Conservation (phyloP, 2,797 vertebrate species). For the Notoglanidium macrostoma region DNA sequence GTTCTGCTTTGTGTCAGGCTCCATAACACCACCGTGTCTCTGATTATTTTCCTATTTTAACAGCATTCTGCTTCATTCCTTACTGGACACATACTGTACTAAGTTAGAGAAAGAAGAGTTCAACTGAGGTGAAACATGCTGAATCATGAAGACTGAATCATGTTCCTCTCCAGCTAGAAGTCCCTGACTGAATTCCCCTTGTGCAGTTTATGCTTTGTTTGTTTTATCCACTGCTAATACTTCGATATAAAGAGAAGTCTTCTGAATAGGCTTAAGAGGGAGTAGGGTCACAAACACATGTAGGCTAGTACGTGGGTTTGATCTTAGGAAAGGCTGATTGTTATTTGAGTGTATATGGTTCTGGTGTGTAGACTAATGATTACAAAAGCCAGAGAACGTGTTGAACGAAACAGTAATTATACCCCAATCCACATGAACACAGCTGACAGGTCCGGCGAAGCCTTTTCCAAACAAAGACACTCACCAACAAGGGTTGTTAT, state of each 20-base stretch:
- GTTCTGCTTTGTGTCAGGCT: background rate
- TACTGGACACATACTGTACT: background rate
- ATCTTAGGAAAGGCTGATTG: slow-evolving; percentile 10
- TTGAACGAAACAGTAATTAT: slow-evolving; percentile 39
- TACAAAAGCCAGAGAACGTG: slow-evolving; percentile 30
- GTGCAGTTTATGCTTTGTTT: slow-evolving; percentile 17
- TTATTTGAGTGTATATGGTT: slow-evolving; percentile 17
- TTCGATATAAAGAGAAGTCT: slow-evolving; percentile 19
- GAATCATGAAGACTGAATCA: slow-evolving; percentile 27
- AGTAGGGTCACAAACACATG: slow-evolving; percentile 36
- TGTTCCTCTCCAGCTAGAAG: background rate
- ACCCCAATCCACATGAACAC: slow-evolving; percentile 31
- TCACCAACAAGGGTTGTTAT: slow-evolving; percentile 37
- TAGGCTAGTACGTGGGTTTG: slow-evolving; percentile 23
- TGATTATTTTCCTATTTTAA: background rate
- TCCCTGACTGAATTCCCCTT: background rate
- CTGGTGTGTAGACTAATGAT: slow-evolving; percentile 12
- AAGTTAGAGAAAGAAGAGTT: slow-evolving; percentile 8
- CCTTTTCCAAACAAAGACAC: slow-evolving; percentile 35
- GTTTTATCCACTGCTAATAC: slow-evolving; percentile 26
- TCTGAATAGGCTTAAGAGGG: slow-evolving; percentile 1
- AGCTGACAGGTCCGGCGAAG: slow-evolving; percentile 40
- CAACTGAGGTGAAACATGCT: slow-evolving; percentile 10
- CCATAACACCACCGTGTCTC: background rate
- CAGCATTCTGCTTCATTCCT: background rate